These are phyloP conservation scores for Alsophila aescularia DNA, from an alignment of 2,888 invertebrate species.

Conservation along the genomic window DNA sequence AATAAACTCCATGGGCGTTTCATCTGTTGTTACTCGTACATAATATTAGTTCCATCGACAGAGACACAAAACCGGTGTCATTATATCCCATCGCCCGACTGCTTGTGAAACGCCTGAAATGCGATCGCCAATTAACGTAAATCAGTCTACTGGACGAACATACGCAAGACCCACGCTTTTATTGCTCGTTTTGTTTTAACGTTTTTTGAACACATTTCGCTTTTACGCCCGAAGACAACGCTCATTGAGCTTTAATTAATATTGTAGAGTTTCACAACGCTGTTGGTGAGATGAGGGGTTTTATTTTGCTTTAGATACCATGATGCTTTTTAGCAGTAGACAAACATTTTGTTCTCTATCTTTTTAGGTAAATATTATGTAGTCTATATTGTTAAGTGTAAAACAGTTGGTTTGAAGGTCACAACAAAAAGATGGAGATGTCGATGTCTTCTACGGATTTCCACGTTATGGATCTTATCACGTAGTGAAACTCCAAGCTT, in stretches of 20 bases:
- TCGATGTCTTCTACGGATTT: too few species aligned
- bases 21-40: not conserved
- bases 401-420: too few species aligned
- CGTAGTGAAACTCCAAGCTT: too few species aligned
- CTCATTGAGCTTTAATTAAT: slow-evolving; percentile 25
- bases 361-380: too few species aligned
- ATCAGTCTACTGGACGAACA: slow-evolving; percentile 27
- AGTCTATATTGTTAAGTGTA: too few species aligned
- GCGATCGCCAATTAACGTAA: slow-evolving; percentile 34
- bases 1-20: not conserved
- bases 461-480: too few species aligned
- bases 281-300: slow-evolving; percentile 13
- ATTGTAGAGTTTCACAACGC: slow-evolving; percentile 12
- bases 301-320: too few species aligned
- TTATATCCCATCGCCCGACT: slow-evolving; percentile 14
- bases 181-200: slow-evolving; percentile 16
- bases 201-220: slow-evolving; percentile 15
- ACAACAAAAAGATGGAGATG: too few species aligned
- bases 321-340: too few species aligned
- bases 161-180: slow-evolving; percentile 13
- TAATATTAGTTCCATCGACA: not conserved
- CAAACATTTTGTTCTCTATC: too few species aligned
- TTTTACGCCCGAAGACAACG: slow-evolving; percentile 25
- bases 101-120: slow-evolving; percentile 17
- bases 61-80: slow-evolving; percentile 23